Evolutionary conservation across 2,888 invertebrate genomes (phyloP).

Genomic region (Cyaniris semiargus): DNA sequence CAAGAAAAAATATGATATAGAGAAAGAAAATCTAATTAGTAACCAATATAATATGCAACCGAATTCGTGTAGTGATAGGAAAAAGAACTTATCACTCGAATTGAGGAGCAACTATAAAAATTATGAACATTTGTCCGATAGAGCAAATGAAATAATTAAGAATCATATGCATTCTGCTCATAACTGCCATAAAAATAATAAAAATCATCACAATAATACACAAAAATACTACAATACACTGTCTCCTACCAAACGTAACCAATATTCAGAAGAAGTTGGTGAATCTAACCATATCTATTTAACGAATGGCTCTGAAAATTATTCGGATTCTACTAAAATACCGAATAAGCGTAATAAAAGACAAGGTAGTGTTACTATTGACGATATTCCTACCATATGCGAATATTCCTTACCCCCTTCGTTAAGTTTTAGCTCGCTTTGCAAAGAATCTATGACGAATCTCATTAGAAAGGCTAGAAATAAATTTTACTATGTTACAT

Average conservation of each 20-base stretch:
- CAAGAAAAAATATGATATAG: slow-evolving; percentile 48
- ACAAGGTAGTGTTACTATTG: slow-evolving; percentile 71
- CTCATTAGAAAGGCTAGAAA: slow-evolving; percentile 33
- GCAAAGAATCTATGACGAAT: slow-evolving; percentile 50
- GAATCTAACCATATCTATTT: neutral
- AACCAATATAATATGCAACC: slow-evolving; percentile 18
- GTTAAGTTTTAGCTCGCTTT: slow-evolving; percentile 39
- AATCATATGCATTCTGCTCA: slow-evolving; percentile 38
- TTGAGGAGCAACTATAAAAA: slow-evolving; percentile 56
- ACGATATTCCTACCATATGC: slow-evolving; percentile 75
- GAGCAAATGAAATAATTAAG: slow-evolving; percentile 28
- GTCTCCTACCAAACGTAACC: slow-evolving; percentile 5
- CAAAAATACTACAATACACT: slow-evolving; percentile 21
- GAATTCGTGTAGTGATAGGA: slow-evolving; percentile 47
- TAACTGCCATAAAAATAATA: slow-evolving; percentile 9
- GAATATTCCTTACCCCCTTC: slow-evolving; percentile 70
- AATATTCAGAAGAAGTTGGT: neutral
- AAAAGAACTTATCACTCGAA: slow-evolving; percentile 60
- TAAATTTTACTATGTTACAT: slow-evolving; percentile 32
- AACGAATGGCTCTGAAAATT: neutral
- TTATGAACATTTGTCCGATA: slow-evolving; percentile 4
- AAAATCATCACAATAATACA: slow-evolving; percentile 14
- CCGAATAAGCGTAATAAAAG: slow-evolving; percentile 45
- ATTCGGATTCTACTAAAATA: neutral
- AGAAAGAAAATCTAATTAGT: slow-evolving; percentile 38